These are phyloP conservation scores for Chironomus tepperi DNA, from an alignment of 1,140 invertebrate genomes.

Conservation along the genomic window DNA sequence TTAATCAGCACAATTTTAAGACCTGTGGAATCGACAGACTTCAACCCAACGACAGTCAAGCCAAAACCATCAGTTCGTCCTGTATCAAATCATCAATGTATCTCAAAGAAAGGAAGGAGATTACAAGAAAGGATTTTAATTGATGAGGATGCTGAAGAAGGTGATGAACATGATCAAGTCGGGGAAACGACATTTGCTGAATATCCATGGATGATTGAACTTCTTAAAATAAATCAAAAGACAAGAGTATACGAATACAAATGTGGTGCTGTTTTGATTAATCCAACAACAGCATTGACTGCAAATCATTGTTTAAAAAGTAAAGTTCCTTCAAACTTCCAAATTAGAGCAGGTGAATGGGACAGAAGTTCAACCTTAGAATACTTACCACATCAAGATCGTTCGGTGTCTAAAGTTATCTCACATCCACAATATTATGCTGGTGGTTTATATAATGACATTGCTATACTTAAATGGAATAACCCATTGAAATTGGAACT, in stretches of 20 bases:
- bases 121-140: conserved; percentile 16
- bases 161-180: not conserved
- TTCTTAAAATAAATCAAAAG: not conserved
- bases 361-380: conserved; percentile 44
- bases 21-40: not conserved
- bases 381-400: conserved; percentile 42
- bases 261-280: conserved; percentile 9
- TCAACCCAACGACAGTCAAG: not conserved
- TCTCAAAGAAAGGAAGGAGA: not conserved
- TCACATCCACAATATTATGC: conserved; percentile 43
- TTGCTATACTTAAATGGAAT: conserved; percentile 29
- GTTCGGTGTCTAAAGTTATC: conserved; percentile 38
- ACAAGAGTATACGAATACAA: not conserved
- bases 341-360: conserved; percentile 44
- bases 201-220: not conserved
- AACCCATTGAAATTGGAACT: not conserved
- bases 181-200: not conserved
- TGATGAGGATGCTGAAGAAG: not conserved
- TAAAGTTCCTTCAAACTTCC: not conserved
- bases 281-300: not conserved
- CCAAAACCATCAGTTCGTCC: not conserved
- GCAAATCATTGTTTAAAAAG: not conserved
- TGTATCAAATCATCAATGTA: not conserved
- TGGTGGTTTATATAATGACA: conserved; percentile 44
- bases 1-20: not conserved